These are phyloP conservation scores for Philonicus albiceps DNA, from an alignment of 2,888 invertebrate genomes.

Conservation along the genomic window DNA sequence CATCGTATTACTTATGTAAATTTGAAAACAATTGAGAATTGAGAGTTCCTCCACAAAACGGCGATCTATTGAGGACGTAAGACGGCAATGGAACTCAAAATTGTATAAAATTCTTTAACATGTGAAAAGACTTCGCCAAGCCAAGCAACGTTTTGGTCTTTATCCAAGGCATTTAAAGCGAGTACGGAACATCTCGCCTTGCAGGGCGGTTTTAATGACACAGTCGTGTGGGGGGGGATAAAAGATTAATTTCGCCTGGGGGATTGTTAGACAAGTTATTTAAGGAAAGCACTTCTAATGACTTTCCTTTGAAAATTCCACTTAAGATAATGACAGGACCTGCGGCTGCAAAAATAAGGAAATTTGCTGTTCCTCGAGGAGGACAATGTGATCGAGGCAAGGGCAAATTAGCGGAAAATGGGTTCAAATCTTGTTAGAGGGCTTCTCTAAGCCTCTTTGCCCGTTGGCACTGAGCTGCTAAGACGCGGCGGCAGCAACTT, in stretches of 20 bases:
- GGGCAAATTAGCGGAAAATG: conserved; percentile 26
- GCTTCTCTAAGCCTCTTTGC: not conserved
- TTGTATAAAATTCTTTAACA: not conserved
- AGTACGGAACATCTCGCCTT: not conserved
- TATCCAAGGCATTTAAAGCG: not conserved
- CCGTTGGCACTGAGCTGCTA: not conserved
- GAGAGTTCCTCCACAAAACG: not conserved
- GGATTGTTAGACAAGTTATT: conserved; percentile 32
- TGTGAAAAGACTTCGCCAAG: not conserved
- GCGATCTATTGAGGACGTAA: not conserved
- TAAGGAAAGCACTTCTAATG: conserved; percentile 37
- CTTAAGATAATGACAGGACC: conserved; percentile 26
- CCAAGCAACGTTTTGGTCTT: not conserved
- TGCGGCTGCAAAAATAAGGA: conserved; percentile 21
- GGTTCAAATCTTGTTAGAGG: not conserved
- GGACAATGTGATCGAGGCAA: conserved; percentile 24
- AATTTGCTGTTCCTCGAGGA: not conserved
- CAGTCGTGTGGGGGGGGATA: not conserved
- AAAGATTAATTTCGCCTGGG: conserved; percentile 23
- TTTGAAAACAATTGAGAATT: not conserved
- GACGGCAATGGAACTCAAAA: not conserved
- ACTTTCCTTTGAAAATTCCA: conserved; percentile 36
- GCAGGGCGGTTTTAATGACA: conserved; percentile 17
- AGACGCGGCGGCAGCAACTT: not conserved
- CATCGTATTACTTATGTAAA: not conserved